A percentile compares a stretch with the other conserved stretches of the same genome.
These are phyloP conservation scores for Aviceda subcristata DNA, from an alignment of 2,113 vertebrate species.

Conservation along the genomic window DNA sequence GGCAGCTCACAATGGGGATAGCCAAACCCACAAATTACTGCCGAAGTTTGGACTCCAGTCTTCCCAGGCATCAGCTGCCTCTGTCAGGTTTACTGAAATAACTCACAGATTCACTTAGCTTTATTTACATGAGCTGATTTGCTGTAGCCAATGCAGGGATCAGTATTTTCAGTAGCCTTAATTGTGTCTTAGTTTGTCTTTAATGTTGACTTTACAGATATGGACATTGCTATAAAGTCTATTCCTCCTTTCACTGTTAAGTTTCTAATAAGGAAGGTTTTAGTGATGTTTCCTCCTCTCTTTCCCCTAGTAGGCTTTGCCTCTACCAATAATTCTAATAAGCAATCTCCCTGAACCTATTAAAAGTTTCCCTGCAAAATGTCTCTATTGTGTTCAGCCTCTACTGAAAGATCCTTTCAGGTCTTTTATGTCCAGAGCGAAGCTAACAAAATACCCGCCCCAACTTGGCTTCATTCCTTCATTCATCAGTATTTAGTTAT, in stretches of 20 bases:
- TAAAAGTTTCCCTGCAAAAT: not conserved
- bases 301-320: not conserved
- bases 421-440: not conserved
- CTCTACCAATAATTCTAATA: not conserved
- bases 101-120: not conserved
- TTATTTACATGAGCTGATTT: not conserved
- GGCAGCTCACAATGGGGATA: not conserved
- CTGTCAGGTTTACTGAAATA: not conserved
- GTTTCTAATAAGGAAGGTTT: not conserved
- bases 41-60: not conserved
- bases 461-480: not conserved
- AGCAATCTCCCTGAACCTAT: not conserved
- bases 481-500: not conserved
- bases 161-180: not conserved
- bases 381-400: fast-evolving
- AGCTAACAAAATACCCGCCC: not conserved
- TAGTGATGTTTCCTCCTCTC: not conserved
- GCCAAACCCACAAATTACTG: not conserved
- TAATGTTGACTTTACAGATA: not conserved
- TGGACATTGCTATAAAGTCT: not conserved
- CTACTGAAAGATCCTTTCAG: not conserved
- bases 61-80: not conserved
- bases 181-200: not conserved
- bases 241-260: not conserved
- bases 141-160: not conserved